These are phyloP conservation scores for Onychomys torridus DNA, from an alignment of 2,797 vertebrate species.

Conservation along the genomic window DNA sequence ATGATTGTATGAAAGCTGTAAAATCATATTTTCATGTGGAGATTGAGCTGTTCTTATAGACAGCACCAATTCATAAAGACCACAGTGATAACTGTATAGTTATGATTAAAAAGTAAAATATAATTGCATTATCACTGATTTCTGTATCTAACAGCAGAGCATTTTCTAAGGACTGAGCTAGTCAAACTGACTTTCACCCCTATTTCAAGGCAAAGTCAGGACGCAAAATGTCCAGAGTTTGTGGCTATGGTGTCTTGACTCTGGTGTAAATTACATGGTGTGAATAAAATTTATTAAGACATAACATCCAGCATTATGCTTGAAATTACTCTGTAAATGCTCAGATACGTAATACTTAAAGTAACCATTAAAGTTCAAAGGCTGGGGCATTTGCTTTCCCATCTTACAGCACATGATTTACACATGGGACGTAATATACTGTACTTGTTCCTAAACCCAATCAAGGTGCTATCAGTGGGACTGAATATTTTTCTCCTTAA, in stretches of 20 bases:
- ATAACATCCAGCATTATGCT: neutral
- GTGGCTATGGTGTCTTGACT: neutral
- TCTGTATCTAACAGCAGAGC: neutral
- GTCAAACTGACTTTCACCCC: neutral
- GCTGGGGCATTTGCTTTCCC: neutral
- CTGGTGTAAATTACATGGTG: neutral
- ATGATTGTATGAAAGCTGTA: neutral
- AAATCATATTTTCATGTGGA: neutral
- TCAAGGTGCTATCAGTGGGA: slow-evolving; percentile 72
- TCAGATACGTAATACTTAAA: neutral
- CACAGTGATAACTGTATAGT: neutral
- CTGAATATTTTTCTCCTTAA: slow-evolving; percentile 76
- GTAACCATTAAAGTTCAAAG: neutral
- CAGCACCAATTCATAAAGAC: neutral
- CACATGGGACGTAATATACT: slow-evolving; percentile 32
- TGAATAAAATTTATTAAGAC: neutral
- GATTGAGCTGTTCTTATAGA: neutral
- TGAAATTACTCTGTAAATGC: neutral
- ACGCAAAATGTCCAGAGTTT: neutral
- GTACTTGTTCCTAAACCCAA: slow-evolving; percentile 23
- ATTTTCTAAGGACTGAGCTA: neutral
- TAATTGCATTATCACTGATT: neutral
- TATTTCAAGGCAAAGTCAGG: slow-evolving; percentile 29
- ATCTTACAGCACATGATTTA: neutral
- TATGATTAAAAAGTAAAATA: slow-evolving; percentile 3